Evolutionary conservation across 2,113 vertebrate genomes (phyloP), one percentile per base, ranked within the genome.

Genomic region (Chaetorhynchus papuensis): DNA sequence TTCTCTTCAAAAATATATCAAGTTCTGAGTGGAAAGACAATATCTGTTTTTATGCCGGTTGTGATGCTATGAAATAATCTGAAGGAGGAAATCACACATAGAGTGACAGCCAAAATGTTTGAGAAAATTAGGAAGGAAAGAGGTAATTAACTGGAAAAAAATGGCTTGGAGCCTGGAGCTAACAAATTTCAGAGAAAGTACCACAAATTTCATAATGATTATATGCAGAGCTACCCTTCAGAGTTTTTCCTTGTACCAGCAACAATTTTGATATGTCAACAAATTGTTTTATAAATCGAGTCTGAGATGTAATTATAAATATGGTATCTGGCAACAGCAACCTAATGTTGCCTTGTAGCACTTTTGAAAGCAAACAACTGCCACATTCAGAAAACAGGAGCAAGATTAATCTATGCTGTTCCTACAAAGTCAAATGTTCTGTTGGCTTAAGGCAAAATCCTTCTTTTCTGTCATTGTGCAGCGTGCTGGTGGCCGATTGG

Each of bases 301-400:
- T 70, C 23, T 53, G 87, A 95, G 65, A 83, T 96, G 39, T 94
- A 90, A 91, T 97, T 96, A 68, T 85, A 92, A 91, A 60, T 61
- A 45, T 1, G 2, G 64, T 83, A 88, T 92, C 44, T 53, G 28
- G 81, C 80, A 86, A 42, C 50, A 93, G 60, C 30, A 27, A 85
- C 79, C 54, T 92, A 74, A 61, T 89, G n/a, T 65, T 94, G 91
- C 83, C 72, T 95, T 5, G 52, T 92, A 96, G 96, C 76, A 47
- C 65, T 93, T 95, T 39, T 3, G 3, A 81, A 85, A 89, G 83
- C 57, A 87, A 87, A 87, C 79, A 87, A 37, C 72, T 65, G 86
- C 39, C 66, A 74, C 47, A 9, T 83, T 93, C 22, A 93, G 60
- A 69, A 96, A 95, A 6, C 28, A 87, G 93, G 70, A 71, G 33